Base-by-base conservation (phyloP, 2,797 vertebrate genomes). In the Catharus ustulatus region DNA sequence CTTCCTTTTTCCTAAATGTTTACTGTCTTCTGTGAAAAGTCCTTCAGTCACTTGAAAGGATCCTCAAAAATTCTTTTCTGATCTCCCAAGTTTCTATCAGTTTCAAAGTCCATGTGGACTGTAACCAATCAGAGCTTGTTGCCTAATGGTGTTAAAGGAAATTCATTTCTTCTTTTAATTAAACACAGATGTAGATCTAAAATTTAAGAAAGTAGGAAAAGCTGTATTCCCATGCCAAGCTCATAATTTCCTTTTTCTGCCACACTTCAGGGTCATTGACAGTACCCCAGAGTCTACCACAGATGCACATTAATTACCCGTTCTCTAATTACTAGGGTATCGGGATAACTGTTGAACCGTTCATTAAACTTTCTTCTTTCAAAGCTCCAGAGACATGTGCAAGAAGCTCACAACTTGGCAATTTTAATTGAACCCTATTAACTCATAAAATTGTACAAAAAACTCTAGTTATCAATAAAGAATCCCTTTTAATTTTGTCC, bases 221-320 rank as follows among this genome's bases (percentile, higher is more conserved):
- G 83, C 94, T 96, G 78, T 97, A 97, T 97, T 97, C 97, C 96
- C 95, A 90, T 97, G 96, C 89, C 79, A 97, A 96, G 94, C 85
- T 96, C 88, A 91, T 96, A 96, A 97, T 97, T 98, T 96, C 86
- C 87, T 95, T 96, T 95, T 96, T 95, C 90, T 89, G 95, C 51
- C 90, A 94, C 94, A 87, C 94, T 93, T 68, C 89, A 97, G 97
- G 97, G 96, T 97, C 94, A 20, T 69, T 97, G 96, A 97, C 71
- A 92, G 96, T 79, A 96, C 97, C 93, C 97, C 93, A 85, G 97
- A 97, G 97, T 90, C 83, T 96, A 91, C 83, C 89, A 79, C 97
- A 98, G 98, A 98, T 98, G 98, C 98, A 98, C 98, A 97, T 98
- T 99, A 99, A 99, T 99, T 99, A 99, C 98, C 95, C 94, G 15